Conservation (phyloP, 2,888 invertebrate species). For the Cephonodes hylas region DNA sequence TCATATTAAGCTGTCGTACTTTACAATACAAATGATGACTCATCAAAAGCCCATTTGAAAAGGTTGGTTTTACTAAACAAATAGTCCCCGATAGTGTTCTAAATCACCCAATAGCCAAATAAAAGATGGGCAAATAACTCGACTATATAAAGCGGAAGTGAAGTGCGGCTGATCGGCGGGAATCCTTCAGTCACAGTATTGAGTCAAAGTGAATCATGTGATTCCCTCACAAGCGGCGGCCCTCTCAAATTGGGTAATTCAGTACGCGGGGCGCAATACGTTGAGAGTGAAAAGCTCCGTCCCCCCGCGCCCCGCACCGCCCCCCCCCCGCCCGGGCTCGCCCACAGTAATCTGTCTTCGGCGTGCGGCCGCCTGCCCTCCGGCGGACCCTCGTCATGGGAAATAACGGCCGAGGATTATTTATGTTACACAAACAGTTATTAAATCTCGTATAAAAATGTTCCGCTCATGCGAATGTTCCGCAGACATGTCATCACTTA, state of each 20-base stretch:
- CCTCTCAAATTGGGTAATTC: slow-evolving; percentile 7
- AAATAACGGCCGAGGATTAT: slow-evolving; percentile 6
- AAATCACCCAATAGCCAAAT: neutral
- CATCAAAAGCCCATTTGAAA: neutral
- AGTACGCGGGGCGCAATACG: slow-evolving; percentile 4
- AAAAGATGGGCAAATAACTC: neutral
- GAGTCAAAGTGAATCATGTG: slow-evolving; percentile 7
- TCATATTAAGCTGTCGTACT: too few species aligned
- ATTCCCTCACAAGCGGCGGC: slow-evolving; percentile 2
- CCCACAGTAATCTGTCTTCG: slow-evolving; percentile 1
- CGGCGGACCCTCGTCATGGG: slow-evolving; percentile 1
- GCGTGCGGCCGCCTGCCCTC: neutral
- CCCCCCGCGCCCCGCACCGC: neutral
- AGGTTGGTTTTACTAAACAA: neutral
- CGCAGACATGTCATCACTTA: neutral
- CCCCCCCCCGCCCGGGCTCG: too few species aligned
- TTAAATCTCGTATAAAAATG: slow-evolving; percentile 4
- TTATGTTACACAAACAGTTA: slow-evolving; percentile 6
- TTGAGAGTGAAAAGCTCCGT: neutral
- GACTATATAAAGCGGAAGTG: neutral
- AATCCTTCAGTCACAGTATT: slow-evolving; percentile 1
- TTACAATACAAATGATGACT: too few species aligned
- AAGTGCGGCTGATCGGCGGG: neutral
- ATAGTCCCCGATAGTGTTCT: neutral
- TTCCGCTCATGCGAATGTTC: neutral